Conservation (phyloP, 2,113 vertebrate genomes). For the Canis aureus region DNA sequence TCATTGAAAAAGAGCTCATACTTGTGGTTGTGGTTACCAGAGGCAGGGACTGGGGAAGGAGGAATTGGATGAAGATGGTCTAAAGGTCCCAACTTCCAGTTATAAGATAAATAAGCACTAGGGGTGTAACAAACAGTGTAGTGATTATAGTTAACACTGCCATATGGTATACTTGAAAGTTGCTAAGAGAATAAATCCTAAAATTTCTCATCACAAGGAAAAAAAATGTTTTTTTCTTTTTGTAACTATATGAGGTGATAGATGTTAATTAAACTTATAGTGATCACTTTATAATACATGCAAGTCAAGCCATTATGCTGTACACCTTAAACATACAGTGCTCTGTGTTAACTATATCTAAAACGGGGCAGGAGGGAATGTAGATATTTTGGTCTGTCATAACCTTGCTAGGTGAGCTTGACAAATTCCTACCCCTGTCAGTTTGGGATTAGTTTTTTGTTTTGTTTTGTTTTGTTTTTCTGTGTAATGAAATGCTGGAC, state of each 20-base stretch:
- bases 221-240: not conserved
- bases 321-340: not conserved
- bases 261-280: not conserved
- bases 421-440: not conserved
- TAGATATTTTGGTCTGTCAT: not conserved
- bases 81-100: not conserved
- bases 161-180: not conserved
- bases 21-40: not conserved
- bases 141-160: not conserved
- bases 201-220: not conserved
- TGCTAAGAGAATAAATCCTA: not conserved
- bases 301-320: not conserved
- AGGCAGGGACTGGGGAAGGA: not conserved
- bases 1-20: not conserved
- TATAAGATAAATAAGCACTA: not conserved
- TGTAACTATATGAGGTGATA: not conserved
- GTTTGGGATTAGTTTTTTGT: not conserved
- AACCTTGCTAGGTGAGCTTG: not conserved
- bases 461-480: not conserved
- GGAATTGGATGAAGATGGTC: not conserved
- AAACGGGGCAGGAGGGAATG: not conserved
- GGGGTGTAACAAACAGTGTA: fast-evolving
- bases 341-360: not conserved
- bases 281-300: too few species aligned
- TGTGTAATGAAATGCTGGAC: not conserved